phyloP scores from a whole-genome alignment of 2,888 invertebrate genomes.

The Cosmia trapezina region DNA sequence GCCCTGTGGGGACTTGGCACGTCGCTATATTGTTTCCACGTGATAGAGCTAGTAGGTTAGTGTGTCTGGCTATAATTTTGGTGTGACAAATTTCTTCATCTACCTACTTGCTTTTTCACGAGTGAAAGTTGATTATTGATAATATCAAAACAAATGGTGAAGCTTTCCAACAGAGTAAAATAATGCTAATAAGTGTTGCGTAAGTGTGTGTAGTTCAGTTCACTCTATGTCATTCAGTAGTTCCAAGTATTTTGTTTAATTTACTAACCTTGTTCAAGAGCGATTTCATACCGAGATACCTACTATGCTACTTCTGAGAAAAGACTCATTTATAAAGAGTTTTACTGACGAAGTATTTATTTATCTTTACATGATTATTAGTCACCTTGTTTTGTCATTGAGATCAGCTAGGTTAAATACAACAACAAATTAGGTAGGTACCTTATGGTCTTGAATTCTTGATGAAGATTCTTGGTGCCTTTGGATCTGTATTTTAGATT shows the following conservation, averaged over 20 bases:
- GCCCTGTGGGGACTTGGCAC: conserved; percentile 77
- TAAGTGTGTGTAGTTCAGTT: background rate
- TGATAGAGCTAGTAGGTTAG: conserved; percentile 52
- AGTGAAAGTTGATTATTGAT: background rate
- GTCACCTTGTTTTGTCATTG: conserved; percentile 25
- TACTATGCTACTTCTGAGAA: conserved; percentile 43
- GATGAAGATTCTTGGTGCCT: too few species aligned
- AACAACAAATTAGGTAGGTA: too few species aligned
- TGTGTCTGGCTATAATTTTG: conserved; percentile 63
- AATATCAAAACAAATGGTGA: background rate
- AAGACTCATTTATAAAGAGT: conserved; percentile 5
- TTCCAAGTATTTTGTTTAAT: conserved; percentile 43
- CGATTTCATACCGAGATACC: conserved; percentile 24
- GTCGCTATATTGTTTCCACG: conserved; percentile 61
- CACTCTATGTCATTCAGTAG: conserved; percentile 7
- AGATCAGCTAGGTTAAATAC: background rate
- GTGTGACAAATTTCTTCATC: conserved; percentile 61
- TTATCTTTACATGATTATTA: conserved; percentile 1
- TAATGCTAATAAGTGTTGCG: background rate
- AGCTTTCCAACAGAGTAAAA: background rate
- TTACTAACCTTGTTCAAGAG: conserved; percentile 15
- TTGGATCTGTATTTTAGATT: too few species aligned
- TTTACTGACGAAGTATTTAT: conserved; percentile 16
- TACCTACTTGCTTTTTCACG: background rate
- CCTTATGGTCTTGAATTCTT: too few species aligned